These are phyloP conservation scores for Muscicapa striata DNA, from an alignment of 2,797 vertebrate species.

Conservation along the genomic window DNA sequence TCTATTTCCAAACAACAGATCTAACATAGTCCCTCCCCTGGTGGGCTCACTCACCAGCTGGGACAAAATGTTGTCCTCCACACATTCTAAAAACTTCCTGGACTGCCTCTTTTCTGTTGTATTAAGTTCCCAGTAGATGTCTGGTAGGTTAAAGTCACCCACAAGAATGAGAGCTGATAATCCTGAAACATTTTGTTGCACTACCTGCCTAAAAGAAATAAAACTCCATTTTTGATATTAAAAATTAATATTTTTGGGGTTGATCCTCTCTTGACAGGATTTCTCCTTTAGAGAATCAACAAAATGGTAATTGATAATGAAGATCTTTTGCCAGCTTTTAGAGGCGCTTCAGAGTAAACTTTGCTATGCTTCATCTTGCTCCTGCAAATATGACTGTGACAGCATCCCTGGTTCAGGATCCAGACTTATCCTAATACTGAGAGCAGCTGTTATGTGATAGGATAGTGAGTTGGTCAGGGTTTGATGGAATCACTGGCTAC, in stretches of 20 bases:
- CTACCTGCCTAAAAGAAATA: background rate
- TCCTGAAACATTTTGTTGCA: background rate
- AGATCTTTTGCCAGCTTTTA: background rate
- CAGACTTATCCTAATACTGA: background rate
- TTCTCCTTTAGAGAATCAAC: background rate
- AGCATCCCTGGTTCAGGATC: background rate
- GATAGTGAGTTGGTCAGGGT: background rate
- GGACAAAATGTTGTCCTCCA: background rate
- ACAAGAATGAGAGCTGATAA: no score
- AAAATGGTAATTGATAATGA: background rate
- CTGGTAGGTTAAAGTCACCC: background rate
- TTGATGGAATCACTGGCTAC: background rate
- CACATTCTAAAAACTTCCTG: background rate
- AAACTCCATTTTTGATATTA: background rate
- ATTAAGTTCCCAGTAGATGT: background rate
- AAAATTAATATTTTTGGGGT: background rate
- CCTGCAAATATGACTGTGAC: background rate
- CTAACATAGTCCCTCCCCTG: background rate
- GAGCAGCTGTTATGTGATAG: background rate
- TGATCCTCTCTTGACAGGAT: background rate
- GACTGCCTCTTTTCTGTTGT: background rate
- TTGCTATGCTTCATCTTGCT: background rate
- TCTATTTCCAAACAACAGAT: background rate
- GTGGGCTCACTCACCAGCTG: background rate
- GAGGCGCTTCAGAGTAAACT: background rate